Evolutionary conservation across 1,140 invertebrate genomes (phyloP), one percentile per base, ranked within the genome.

Genomic region (Streblospio benedicti): DNA sequence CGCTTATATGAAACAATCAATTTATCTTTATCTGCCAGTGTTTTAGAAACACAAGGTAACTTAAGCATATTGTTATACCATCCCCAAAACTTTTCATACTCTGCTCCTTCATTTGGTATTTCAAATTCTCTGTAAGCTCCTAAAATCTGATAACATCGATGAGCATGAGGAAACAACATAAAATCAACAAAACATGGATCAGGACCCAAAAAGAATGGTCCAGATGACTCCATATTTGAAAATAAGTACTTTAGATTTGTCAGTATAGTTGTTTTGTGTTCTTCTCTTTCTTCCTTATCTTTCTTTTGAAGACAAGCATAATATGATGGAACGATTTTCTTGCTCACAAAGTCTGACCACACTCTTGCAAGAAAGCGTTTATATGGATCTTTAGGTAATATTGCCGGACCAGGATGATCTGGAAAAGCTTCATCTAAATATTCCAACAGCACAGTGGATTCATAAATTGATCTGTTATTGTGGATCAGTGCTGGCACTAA

Each of bases 341-440:
- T 63, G 9, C 38, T 57, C n/a, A 69, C 60, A 57, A 60, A 65
- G 45, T 66, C 68, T 14, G 59, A 44, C 59, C 64, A 66, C 9
- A 68, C 65, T 18, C 63, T 31, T 14, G 59, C 59, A 12, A 59
- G 53, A 14, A 67, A 68, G 12, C 63, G 49, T n/a, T 65, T 55
- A 20, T 63, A 65, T 1, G 67, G 61, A 20, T 70, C 67, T 30
- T 41, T 18, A 4, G 67, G 68, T 25, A 71, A 57, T 1, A 71
- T 62, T 25, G 33, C 16, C 18, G 28, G 47, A 2, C 23, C 16
- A 23, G 58, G 58, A 0, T 44, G 28, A 1, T 30, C 25, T 18
- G 51, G 51, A 35, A 63, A 66, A 4, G 43, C 59, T 57, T 71
- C 70, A 41, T 70, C 68, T 41, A 70, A 47, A 59, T 66, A 70